Evolutionary conservation across 1,140 invertebrate species (phyloP), one percentile per base, ranked within the genome.

Genomic region (Tetraneura akinire): DNA sequence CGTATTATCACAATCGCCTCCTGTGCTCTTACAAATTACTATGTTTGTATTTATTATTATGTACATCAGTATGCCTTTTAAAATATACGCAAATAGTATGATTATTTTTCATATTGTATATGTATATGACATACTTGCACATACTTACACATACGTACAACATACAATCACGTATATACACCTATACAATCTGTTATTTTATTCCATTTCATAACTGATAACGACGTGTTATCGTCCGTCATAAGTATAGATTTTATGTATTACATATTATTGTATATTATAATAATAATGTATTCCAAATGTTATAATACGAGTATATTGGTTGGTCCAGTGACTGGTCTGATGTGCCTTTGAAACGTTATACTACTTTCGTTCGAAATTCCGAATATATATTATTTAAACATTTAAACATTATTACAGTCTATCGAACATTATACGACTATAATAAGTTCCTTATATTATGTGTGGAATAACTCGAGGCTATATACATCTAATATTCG

Each of bases 401-500:
- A n/a, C n/a, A n/a, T n/a, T n/a, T n/a, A n/a, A n/a, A n/a, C n/a
- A n/a, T n/a, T n/a, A n/a, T 78, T 62, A 78, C 73, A 16, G 32
- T 51, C 55, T 62, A 60, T 78, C 45, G 53, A 45, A 78, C 55
- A 78, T 62, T 62, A 62, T 60, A 78, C 55, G 29, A 29, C 55
- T 55, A 45, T 45, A 62, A 45, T 45, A 62, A 21, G 55, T 47
- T 78, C 42, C 55, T 14, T 74, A 66, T 42, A 66, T n/a, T 42
- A 66, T 49, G 21, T 26, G 45, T 71, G 26, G 14, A 3, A 8
- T 66, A n/a, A 26, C 74, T 29, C 3, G 53, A 26, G 74, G 74
- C 53, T 42, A 37, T 4, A n/a, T n/a, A n/a, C n/a, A 76, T 76
- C 53, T 23, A 76, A 78, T 78, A 62, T 78, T 78, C 74, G 74